phyloP scores from a whole-genome alignment of 2,888 invertebrate genomes.

The Labia minor region DNA sequence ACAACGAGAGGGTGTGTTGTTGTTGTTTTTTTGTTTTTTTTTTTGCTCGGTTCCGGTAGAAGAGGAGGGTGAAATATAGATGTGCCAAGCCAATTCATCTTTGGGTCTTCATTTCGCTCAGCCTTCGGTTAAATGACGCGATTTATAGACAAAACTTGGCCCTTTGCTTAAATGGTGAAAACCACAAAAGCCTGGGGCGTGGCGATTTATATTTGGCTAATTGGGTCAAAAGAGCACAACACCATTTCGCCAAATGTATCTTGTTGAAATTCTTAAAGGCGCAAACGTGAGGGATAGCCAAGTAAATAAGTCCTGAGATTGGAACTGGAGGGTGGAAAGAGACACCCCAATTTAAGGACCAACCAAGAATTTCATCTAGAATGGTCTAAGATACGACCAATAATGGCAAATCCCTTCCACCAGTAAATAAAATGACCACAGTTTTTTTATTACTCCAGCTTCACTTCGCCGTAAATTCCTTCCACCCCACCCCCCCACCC shows the following conservation, averaged over 20 bases:
- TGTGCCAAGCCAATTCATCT: not conserved
- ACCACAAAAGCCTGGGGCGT: not conserved
- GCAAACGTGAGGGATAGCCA: not conserved
- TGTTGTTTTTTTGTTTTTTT: too few species aligned
- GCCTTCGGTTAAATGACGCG: not conserved
- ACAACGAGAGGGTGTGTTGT: not conserved
- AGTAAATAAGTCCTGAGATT: not conserved
- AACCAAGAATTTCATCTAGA: not conserved
- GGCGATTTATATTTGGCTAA: conserved; percentile 13
- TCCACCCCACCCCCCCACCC: too few species aligned
- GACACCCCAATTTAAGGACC: conserved; percentile 13
- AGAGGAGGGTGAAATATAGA: not conserved
- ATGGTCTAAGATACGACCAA: conserved; percentile 13
- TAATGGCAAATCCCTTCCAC: conserved; percentile 6
- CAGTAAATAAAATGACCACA: conserved; percentile 13
- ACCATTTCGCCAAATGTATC: not conserved
- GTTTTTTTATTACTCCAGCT: conserved; percentile 6
- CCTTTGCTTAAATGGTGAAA: not conserved
- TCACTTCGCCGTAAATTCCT: not conserved
- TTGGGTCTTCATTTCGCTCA: not conserved
- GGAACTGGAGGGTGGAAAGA: conserved; percentile 6
- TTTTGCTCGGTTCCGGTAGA: not conserved
- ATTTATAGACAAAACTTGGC: not conserved
- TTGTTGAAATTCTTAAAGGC: not conserved
- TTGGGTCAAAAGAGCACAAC: not conserved